Evolutionary conservation across 2,888 invertebrate genomes (phyloP).

Genomic region (Cheilosia scutellata): DNA sequence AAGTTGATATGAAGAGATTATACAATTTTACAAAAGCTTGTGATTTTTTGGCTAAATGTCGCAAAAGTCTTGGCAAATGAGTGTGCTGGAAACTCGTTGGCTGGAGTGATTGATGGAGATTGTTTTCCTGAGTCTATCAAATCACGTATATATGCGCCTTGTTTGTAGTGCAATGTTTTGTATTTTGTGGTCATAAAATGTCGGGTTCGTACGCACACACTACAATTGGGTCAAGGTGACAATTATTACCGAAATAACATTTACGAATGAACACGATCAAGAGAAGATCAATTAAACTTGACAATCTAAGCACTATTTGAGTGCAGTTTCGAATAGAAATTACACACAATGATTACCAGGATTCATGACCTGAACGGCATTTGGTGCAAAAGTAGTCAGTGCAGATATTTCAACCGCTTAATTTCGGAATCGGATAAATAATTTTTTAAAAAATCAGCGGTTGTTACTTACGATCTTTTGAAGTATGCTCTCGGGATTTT

Average conservation of each 20-base stretch:
- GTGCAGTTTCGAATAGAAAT: slow-evolving; percentile 18
- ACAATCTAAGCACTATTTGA: slow-evolving; percentile 16
- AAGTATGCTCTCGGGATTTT: no score
- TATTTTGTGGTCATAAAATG: slow-evolving; percentile 29
- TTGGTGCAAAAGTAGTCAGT: no score
- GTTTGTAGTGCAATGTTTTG: slow-evolving; percentile 35
- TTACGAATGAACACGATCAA: neutral
- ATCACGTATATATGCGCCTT: slow-evolving; percentile 28
- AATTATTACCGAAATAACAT: slow-evolving; percentile 10
- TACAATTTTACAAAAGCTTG: neutral
- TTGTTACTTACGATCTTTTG: no score
- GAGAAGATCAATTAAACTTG: slow-evolving; percentile 55
- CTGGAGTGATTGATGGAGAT: neutral
- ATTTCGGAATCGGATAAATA: no score
- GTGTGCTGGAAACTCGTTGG: neutral
- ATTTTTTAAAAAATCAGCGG: no score
- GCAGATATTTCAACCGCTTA: no score
- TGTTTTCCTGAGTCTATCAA: slow-evolving; percentile 6
- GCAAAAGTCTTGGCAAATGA: slow-evolving; percentile 8
- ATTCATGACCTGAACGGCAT: no score
- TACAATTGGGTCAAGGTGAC: slow-evolving; percentile 64
- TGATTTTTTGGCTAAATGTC: slow-evolving; percentile 22
- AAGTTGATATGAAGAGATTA: no score
- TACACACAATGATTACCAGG: neutral
- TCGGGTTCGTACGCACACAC: slow-evolving; percentile 58